A percentile compares a stretch with the other conserved stretches of the same genome.
phyloP scores from a whole-genome alignment of 2,797 vertebrate genomes.

The Chelon auratus region DNA sequence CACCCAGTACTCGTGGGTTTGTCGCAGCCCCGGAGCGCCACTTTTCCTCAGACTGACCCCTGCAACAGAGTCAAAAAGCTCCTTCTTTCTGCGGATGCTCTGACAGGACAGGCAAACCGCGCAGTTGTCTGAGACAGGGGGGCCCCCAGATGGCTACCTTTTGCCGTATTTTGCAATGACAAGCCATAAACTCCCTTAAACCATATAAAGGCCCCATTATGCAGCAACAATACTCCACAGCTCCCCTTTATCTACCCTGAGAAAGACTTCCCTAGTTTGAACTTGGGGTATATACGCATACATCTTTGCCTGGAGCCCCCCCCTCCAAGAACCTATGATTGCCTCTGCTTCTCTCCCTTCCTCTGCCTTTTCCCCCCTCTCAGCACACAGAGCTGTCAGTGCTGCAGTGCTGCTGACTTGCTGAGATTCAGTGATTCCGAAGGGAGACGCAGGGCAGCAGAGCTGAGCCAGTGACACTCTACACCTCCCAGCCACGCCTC shows the following conservation, averaged over 20 bases:
- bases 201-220: too few relatives aligned
- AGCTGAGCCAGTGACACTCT: conserved; percentile 69
- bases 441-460: conserved; percentile 53
- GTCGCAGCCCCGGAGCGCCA: conserved; percentile 13
- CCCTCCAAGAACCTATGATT: too few relatives aligned
- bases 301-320: too few relatives aligned
- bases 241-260: too few relatives aligned
- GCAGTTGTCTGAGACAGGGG: too few relatives aligned
- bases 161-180: too few relatives aligned
- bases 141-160: too few relatives aligned
- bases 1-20: conserved; percentile 15
- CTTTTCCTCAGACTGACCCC: conserved; percentile 7
- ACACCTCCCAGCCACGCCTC: conserved; percentile 39
- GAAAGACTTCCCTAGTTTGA: too few relatives aligned
- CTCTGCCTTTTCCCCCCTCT: background rate
- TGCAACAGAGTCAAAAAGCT: conserved; percentile 2
- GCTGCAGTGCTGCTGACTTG: conserved; percentile 68
- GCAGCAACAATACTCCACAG: too few relatives aligned
- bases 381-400: conserved; percentile 27
- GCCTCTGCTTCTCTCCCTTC: background rate
- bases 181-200: too few relatives aligned
- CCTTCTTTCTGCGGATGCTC: background rate
- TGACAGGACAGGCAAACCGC: too few relatives aligned
- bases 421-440: conserved; percentile 53
- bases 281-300: too few relatives aligned